A percentile compares a stretch with the other conserved stretches of the same genome.
Evolutionary conservation across 2,888 invertebrate species (phyloP).

Genomic region (Amblyjoppa proteus): DNA sequence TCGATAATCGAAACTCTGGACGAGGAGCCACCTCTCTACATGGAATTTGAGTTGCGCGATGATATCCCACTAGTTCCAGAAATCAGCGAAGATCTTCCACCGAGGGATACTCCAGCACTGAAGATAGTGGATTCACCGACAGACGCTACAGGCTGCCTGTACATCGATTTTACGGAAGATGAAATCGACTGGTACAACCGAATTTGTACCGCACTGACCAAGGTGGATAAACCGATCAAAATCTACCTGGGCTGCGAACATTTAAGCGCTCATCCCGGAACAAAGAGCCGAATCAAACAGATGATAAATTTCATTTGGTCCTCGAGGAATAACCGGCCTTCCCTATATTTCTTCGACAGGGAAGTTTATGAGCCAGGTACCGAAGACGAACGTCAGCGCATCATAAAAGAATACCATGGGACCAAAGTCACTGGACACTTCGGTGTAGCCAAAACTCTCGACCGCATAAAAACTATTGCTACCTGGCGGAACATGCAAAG

Average conservation of each 20-base stretch:
- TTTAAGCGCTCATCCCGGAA: not conserved
- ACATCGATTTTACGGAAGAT: conserved; percentile 11
- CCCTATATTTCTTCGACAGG: not conserved
- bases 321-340: not conserved
- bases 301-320: too few relatives aligned
- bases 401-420: not conserved
- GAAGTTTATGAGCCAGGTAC: too few relatives aligned
- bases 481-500: too few relatives aligned
- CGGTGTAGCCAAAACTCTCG: too few relatives aligned
- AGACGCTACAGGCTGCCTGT: not conserved
- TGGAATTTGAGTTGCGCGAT: conserved; percentile 13
- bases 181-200: conserved; percentile 29
- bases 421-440: too few relatives aligned
- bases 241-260: conserved; percentile 3
- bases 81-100: conserved; percentile 24
- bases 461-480: too few relatives aligned
- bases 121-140: conserved; percentile 26
- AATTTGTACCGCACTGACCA: not conserved
- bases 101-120: not conserved
- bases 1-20: not conserved
- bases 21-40: conserved; percentile 6
- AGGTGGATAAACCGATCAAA: not conserved
- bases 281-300: not conserved
- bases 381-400: too few relatives aligned
- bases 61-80: not conserved